phyloP scores from a whole-genome alignment of 1,140 invertebrate genomes.

The Leptinotarsa lineolata region DNA sequence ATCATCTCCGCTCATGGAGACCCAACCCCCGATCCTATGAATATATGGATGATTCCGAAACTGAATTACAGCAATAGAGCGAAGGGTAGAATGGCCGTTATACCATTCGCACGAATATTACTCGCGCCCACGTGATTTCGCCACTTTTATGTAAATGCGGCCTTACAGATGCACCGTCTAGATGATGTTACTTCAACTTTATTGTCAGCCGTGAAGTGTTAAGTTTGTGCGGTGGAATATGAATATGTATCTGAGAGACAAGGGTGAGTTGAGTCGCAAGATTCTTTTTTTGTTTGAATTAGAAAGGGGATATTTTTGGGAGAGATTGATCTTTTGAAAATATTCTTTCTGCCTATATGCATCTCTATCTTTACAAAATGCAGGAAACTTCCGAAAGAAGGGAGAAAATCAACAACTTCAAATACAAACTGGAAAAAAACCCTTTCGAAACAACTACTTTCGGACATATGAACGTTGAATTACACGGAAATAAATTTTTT shows the following conservation, averaged over 20 bases:
- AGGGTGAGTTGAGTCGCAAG: not conserved
- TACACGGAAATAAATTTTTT: too few relatives aligned
- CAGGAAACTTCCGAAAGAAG: too few relatives aligned
- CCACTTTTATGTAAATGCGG: conserved; percentile 35
- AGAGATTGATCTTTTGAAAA: too few relatives aligned
- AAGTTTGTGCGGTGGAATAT: not conserved
- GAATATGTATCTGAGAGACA: not conserved
- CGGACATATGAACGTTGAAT: too few relatives aligned
- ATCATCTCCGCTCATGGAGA: not conserved
- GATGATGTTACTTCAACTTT: conserved; percentile 1
- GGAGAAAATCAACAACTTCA: too few relatives aligned
- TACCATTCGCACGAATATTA: conserved; percentile 39
- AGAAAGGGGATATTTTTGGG: too few relatives aligned
- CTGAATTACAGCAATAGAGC: conserved; percentile 50
- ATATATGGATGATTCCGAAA: conserved; percentile 54
- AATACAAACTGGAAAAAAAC: too few relatives aligned
- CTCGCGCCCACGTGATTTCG: conserved; percentile 33
- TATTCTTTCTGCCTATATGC: too few relatives aligned
- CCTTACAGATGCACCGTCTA: conserved; percentile 8
- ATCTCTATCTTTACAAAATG: too few relatives aligned
- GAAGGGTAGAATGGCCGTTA: conserved; percentile 41
- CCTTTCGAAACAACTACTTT: too few relatives aligned
- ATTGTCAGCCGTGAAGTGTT: not conserved
- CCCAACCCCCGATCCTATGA: conserved; percentile 41
- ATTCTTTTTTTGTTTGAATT: too few relatives aligned